Evolutionary conservation across 2,113 vertebrate genomes (phyloP).

Genomic region (Lasiurus cinereus): DNA sequence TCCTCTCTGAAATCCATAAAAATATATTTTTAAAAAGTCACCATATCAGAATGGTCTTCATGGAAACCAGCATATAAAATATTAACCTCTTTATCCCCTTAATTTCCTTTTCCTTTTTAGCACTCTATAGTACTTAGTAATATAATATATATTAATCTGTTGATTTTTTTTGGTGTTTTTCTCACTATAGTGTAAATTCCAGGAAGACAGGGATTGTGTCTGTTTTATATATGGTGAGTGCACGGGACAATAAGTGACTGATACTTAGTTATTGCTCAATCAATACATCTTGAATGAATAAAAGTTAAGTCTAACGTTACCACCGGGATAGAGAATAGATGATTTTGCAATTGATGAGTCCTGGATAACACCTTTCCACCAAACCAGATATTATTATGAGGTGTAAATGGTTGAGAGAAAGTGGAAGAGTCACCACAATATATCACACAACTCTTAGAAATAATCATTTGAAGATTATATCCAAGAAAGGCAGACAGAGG

Average conservation of each 20-base stretch:
- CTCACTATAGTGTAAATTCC: background rate
- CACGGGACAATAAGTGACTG: background rate
- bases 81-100: background rate
- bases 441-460: background rate
- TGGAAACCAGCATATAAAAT: background rate
- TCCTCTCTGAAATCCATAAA: too few species aligned
- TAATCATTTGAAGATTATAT: background rate
- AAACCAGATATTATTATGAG: background rate
- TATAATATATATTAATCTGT: background rate
- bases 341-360: background rate
- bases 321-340: background rate
- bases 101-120: background rate
- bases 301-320: background rate
- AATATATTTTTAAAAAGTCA: too few species aligned
- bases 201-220: background rate
- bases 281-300: background rate
- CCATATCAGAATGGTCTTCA: background rate
- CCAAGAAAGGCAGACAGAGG: background rate
- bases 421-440: background rate
- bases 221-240: background rate
- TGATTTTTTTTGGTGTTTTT: background rate
- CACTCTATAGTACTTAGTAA: background rate
- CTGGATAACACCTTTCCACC: background rate
- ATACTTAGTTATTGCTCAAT: background rate
- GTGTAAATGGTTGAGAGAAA: background rate